Evolutionary conservation across 2,888 invertebrate species (phyloP).

Genomic region (Morpho achilles): DNA sequence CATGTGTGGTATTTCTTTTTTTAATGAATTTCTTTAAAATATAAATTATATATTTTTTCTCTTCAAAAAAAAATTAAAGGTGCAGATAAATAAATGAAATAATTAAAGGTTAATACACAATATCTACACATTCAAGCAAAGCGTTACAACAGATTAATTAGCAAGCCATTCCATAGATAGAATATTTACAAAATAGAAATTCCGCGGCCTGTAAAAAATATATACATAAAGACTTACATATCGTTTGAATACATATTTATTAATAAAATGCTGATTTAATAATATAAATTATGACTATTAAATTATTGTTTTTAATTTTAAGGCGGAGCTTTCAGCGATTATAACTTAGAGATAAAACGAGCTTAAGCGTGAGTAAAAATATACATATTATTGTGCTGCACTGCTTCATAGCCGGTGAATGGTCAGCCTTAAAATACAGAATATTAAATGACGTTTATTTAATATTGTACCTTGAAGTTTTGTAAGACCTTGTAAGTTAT

Average conservation of each 20-base stretch:
- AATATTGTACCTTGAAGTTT: too few relatives aligned
- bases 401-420: conserved; percentile 4
- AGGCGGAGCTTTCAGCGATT: conserved; percentile 4
- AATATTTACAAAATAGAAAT: conserved; percentile 28
- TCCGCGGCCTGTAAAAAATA: conserved; percentile 34
- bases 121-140: conserved; percentile 23
- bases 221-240: conserved; percentile 23
- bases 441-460: background rate
- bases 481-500: too few relatives aligned
- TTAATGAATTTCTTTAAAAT: too few relatives aligned
- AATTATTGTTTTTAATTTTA: background rate
- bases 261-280: background rate
- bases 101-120: too few relatives aligned
- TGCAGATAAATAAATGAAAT: too few relatives aligned
- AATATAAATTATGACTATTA: background rate
- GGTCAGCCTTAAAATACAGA: conserved; percentile 6
- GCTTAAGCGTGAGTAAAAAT: background rate
- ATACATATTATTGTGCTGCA: background rate
- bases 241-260: background rate
- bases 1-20: too few relatives aligned
- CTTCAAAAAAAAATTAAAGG: too few relatives aligned
- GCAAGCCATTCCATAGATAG: conserved; percentile 29
- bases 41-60: too few relatives aligned
- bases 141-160: conserved; percentile 18
- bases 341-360: background rate